Conservation (phyloP, 2,888 invertebrate species). For the Luperina nickerlii region DNA sequence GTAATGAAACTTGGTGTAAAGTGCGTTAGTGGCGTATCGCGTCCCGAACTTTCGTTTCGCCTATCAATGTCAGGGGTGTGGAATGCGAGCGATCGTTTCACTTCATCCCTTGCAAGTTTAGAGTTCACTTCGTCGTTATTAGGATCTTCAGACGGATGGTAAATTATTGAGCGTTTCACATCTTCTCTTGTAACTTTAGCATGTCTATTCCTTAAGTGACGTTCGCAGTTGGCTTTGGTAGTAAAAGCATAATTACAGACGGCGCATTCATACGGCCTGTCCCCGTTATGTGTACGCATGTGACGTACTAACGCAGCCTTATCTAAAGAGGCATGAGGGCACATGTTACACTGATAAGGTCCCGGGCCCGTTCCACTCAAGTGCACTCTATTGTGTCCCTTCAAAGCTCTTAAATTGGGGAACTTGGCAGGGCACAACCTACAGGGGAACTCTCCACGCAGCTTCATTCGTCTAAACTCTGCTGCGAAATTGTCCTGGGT, state of each 20-base stretch:
- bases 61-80: constrained; percentile 89
- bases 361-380: constrained; percentile 94
- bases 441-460: constrained; percentile 97
- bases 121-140: constrained; percentile 93
- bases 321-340: constrained; percentile 96
- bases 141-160: constrained; percentile 96
- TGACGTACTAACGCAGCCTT: constrained; percentile 97
- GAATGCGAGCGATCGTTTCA: constrained; percentile 90
- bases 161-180: constrained; percentile 96
- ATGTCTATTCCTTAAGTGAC: constrained; percentile 97
- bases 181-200: constrained; percentile 96
- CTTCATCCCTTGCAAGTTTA: constrained; percentile 89
- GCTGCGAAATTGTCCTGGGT: constrained; percentile 95
- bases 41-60: constrained; percentile 82
- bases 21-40: constrained; percentile 85
- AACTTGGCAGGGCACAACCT: constrained; percentile 96
- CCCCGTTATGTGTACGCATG: constrained; percentile 98
- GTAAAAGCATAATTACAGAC: constrained; percentile 99
- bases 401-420: constrained; percentile 96
- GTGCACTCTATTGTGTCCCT: constrained; percentile 97
- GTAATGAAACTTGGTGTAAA: constrained; percentile 85
- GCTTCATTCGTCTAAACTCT: constrained; percentile 96
- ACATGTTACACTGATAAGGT: constrained; percentile 98
- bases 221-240: constrained; percentile 99
- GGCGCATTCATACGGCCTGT: constrained; percentile 97